Percentiles rank a stretch among this genome's conserved stretches.
phyloP scores from a whole-genome alignment of 1,140 invertebrate species.

The Euschistus heros region DNA sequence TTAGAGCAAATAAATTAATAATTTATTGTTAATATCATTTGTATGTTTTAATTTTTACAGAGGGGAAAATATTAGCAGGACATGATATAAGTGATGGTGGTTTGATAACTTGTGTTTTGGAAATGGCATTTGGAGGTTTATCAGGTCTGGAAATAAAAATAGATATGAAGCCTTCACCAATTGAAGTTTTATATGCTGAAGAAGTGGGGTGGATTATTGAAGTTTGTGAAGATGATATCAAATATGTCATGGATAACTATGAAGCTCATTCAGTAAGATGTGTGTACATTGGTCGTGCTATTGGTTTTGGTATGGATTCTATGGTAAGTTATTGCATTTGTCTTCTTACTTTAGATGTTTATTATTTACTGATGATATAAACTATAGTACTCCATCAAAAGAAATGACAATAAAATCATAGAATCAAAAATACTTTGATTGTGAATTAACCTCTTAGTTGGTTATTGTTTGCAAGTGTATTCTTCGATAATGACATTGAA shows the following conservation, averaged over 20 bases:
- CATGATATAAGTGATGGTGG: constrained; percentile 97
- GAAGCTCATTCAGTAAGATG: constrained; percentile 49
- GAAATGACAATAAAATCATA: not conserved
- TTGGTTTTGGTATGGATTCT: constrained; percentile 54
- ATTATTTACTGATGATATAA: no score
- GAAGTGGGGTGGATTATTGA: constrained; percentile 90
- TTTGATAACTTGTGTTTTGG: constrained; percentile 74
- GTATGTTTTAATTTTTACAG: constrained; percentile 37
- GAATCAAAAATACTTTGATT: not conserved
- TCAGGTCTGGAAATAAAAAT: constrained; percentile 64
- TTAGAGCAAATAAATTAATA: no score
- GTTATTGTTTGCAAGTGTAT: no score
- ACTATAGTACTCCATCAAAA: not conserved
- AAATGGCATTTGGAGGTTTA: constrained; percentile 92
- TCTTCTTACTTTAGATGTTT: not conserved
- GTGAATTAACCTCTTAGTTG: no score
- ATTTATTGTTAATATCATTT: not conserved
- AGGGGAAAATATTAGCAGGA: constrained; percentile 65
- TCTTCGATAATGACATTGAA: no score
- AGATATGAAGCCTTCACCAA: constrained; percentile 33
- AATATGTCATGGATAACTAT: constrained; percentile 51
- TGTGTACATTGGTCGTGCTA: constrained; percentile 57
- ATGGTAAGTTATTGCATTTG: constrained; percentile 34
- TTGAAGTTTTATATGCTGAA: constrained; percentile 75
- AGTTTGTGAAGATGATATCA: constrained; percentile 45